These are phyloP conservation scores for Saccopteryx leptura DNA, from an alignment of 2,113 vertebrate species.

Conservation along the genomic window DNA sequence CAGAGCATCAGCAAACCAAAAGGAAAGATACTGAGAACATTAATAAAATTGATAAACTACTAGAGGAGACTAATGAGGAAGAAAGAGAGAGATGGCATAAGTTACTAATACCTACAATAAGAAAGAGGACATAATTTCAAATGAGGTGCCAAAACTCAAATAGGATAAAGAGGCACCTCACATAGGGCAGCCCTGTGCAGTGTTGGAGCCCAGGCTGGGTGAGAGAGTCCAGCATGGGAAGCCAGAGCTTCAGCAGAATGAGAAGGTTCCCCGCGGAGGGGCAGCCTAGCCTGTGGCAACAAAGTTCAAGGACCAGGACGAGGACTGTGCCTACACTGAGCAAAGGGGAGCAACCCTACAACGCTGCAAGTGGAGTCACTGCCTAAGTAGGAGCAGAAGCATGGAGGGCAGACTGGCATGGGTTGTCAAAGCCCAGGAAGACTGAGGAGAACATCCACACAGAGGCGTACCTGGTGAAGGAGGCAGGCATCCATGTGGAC, in stretches of 20 bases:
- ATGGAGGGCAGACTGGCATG: not conserved
- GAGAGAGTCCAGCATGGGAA: not conserved
- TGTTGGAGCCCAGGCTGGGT: not conserved
- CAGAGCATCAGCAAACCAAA: constrained; percentile 32
- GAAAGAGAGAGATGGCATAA: not conserved
- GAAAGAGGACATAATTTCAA: constrained; percentile 2
- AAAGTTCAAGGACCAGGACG: not conserved
- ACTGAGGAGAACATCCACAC: not conserved
- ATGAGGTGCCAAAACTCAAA: not conserved
- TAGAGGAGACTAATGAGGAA: not conserved
- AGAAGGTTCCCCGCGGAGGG: not conserved
- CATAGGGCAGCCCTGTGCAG: rapidly evolving
- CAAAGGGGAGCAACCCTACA: not conserved
- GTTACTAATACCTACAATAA: constrained; percentile 18
- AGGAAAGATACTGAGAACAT: not conserved
- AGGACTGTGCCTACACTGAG: not conserved
- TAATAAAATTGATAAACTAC: not conserved
- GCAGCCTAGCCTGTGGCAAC: not conserved
- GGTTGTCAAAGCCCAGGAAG: not conserved
- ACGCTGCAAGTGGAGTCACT: not conserved
- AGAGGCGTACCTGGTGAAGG: not conserved
- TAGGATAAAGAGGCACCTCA: no score
- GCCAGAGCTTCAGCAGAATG: not conserved
- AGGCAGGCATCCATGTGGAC: not conserved
- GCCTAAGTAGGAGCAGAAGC: not conserved